Evolutionary conservation across 30 jellyfish, hydroid and myxozoan genomes (phyloP), one percentile per base, ranked within the genome.

Genomic region (Hydractinia symbiolongicarpus): DNA sequence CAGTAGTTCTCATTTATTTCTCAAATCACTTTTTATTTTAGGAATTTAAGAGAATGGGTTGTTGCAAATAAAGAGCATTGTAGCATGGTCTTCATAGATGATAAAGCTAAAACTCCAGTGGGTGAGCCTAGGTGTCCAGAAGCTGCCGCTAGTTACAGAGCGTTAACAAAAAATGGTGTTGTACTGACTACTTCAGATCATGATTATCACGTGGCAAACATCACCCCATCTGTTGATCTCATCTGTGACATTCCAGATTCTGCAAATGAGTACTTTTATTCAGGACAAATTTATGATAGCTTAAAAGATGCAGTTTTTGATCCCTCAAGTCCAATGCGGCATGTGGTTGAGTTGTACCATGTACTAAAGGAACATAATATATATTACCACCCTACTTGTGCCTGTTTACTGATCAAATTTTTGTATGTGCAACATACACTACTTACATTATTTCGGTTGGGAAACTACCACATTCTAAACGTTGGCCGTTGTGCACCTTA

Each of bases 401-500:
- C 30, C 50, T 81, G 58, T 81, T 81, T 81, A 66, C 88, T 4
- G 88, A 81, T 57, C n/a, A n/a, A n/a, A n/a, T n/a, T n/a, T n/a
- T n/a, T n/a, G n/a, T 64, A 51, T 79, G 86, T 79, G 86, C 62
- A 5, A 53, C 64, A 54, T 73, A 58, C 6, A 79, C 86, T 58
- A 10, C 64, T 49, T 61, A 40, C 79, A 60, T 51, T 17, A 79
- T 79, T 57, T 4, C 64, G 40, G n/a, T n/a, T n/a, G n/a, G n/a
- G n/a, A n/a, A 52, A 81, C 55, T 62, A 66, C 50, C 76, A 81
- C 44, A 51, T 81, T 10, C 19, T 81, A 3, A 81, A 81, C 5
- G 88, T 58, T 53, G 88, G 88, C 20, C 75, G 84, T 6, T 81
- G 88, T 81, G 88, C 88, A 14, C 88, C 88, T n/a, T 83, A 11